These are phyloP conservation scores for Enoplosus armatus DNA, from an alignment of 2,797 vertebrate genomes.

Conservation along the genomic window DNA sequence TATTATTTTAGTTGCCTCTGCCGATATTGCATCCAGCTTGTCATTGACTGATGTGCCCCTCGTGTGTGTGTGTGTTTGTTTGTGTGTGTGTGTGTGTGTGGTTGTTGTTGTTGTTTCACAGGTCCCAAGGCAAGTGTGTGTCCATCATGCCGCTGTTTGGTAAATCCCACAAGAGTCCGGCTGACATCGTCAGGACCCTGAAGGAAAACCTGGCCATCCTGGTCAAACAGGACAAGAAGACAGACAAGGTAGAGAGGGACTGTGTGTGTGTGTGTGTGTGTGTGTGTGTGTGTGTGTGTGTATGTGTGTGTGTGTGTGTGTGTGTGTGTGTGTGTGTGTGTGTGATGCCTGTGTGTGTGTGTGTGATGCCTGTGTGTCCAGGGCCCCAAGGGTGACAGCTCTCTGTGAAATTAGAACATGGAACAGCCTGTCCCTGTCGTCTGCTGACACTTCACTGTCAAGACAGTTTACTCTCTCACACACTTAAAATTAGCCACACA, in stretches of 20 bases:
- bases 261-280: constrained; percentile 12
- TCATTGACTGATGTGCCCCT: not conserved
- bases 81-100: too few species aligned
- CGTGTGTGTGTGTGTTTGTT: not conserved
- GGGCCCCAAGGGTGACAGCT: constrained; percentile 47
- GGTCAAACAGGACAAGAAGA: constrained; percentile 97
- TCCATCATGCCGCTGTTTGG: constrained; percentile 95
- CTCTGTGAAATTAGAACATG: constrained; percentile 62
- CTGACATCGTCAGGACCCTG: constrained; percentile 93
- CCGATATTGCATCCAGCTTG: not conserved
- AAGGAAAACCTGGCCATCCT: constrained; percentile 95
- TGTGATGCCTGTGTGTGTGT: too few species aligned
- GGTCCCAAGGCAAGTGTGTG: constrained; percentile 60
- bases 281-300: constrained; percentile 7
- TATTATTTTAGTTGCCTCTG: not conserved
- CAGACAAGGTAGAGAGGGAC: constrained; percentile 90
- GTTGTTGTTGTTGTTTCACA: constrained; percentile 40
- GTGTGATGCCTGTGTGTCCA: constrained; percentile 5
- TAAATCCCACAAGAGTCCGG: constrained; percentile 97
- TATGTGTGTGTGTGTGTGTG: not conserved
- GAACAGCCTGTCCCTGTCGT: constrained; percentile 51
- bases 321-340: constrained; percentile 10
- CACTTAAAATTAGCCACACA: not conserved
- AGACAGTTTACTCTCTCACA: constrained; percentile 3
- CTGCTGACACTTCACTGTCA: constrained; percentile 69